Conservation (phyloP, 2,888 invertebrate species). For the Rhagonycha lutea region DNA sequence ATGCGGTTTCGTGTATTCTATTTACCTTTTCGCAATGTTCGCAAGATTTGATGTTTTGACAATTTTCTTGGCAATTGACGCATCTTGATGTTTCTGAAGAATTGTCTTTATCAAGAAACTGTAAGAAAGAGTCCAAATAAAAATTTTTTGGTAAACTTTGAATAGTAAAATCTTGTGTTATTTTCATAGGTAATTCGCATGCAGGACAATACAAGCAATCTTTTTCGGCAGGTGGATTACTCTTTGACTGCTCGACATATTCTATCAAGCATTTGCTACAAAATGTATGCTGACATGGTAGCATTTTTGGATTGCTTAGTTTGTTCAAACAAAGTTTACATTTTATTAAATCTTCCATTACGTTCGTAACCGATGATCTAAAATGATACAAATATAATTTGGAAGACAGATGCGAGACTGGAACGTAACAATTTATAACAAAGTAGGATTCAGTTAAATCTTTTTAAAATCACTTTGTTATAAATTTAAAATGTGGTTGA, state of each 20-base stretch:
- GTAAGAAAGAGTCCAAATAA: constrained; percentile 67
- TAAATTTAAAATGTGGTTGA: neutral
- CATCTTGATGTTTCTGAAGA: constrained; percentile 42
- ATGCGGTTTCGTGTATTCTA: neutral
- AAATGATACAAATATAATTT: neutral
- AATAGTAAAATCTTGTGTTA: constrained; percentile 58
- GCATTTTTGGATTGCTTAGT: neutral
- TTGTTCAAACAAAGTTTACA: neutral
- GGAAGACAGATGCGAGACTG: neutral
- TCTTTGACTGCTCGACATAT: neutral
- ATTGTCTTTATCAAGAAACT: constrained; percentile 52
- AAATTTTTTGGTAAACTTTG: constrained; percentile 68
- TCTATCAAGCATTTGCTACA: neutral
- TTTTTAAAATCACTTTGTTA: neutral
- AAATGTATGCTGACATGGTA: neutral
- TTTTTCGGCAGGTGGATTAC: neutral
- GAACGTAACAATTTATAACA: neutral
- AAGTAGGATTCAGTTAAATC: neutral
- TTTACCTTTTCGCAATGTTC: constrained; percentile 65
- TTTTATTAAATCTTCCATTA: neutral
- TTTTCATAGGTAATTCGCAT: constrained; percentile 58
- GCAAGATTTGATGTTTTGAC: constrained; percentile 52
- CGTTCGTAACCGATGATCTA: neutral
- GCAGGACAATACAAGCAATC: constrained; percentile 61
- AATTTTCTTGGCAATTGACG: constrained; percentile 50